phyloP scores from a whole-genome alignment of 2,888 invertebrate genomes.

The Cantharis flavilabris region DNA sequence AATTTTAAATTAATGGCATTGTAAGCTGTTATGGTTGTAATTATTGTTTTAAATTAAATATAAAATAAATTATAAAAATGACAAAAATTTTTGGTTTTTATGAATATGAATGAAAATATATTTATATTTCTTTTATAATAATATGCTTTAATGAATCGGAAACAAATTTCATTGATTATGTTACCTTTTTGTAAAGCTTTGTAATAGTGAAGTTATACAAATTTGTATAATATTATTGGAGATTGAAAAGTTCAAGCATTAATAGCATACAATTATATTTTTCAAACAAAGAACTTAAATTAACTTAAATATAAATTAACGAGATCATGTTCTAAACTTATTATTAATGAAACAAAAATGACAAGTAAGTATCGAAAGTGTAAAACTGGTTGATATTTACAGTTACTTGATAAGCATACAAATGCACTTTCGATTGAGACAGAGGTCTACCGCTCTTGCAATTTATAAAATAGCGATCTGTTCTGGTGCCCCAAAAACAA shows the following conservation, averaged over 20 bases:
- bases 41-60: too few relatives aligned
- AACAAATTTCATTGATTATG: not conserved
- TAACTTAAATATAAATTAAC: too few relatives aligned
- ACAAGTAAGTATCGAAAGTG: not conserved
- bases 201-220: not conserved
- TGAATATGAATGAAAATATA: too few relatives aligned
- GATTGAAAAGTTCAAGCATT: not conserved
- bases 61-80: too few relatives aligned
- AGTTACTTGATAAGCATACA: conserved; percentile 1
- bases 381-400: conserved; percentile 1
- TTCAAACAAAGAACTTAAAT: not conserved
- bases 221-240: not conserved
- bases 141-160: not conserved
- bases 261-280: not conserved
- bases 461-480: not conserved
- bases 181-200: not conserved
- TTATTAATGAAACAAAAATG: not conserved
- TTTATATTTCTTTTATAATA: too few relatives aligned
- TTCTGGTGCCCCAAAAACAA: conserved; percentile 20
- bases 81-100: too few relatives aligned
- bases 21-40: too few relatives aligned
- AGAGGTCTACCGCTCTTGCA: conserved; percentile 5
- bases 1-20: too few relatives aligned
- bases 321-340: not conserved
- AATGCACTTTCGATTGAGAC: conserved; percentile 16